Evolutionary conservation across 2,797 vertebrate species (phyloP), one percentile per base, ranked within the genome.

Genomic region (Pristis pectinata): DNA sequence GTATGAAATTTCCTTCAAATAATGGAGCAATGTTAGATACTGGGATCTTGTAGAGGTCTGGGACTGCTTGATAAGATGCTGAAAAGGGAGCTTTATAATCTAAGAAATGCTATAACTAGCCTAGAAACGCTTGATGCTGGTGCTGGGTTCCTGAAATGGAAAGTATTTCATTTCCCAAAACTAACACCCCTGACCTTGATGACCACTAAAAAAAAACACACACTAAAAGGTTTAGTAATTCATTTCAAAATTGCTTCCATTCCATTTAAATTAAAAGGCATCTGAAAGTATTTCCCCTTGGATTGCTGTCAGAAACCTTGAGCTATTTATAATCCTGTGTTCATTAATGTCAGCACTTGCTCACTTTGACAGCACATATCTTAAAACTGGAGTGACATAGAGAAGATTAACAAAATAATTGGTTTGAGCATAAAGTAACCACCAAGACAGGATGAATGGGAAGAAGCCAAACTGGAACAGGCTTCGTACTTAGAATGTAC

Each of bases 381-480:
- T 49, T 59, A 87, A 87, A 87, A 87, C 27, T 87, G 83, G 53
- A 87, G 53, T 49, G 83, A 87, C 56, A 59, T 53, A 87, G 27
- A n/a, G 83, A 59, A 87, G 53, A 61, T 87, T 87, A 41, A 19
- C 37, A 80, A 80, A 80, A 44, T 41, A 80, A 44, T 80, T 80
- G 79, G 79, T 22, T 80, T 80, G 37, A 41, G 37, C 15, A 44
- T 80, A 80, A 80, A 44, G 37, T 80, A 80, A 6, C 37, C 44
- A 37, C 79, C 79, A 80, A 19, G 37, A 17, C 79, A 80, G 37
- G 37, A 44, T 19, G 79, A 41, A 44, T 44, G 37, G 37, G 3
- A 80, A 44, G 41, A 80, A 80, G 37, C 37, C 79, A 80, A 17
- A 80, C 37, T 44, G 79, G 37, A 41, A 22, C 79, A 80, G 79